These are phyloP conservation scores for Illadopsis cleaveri DNA, from an alignment of 2,113 vertebrate species.

Conservation along the genomic window DNA sequence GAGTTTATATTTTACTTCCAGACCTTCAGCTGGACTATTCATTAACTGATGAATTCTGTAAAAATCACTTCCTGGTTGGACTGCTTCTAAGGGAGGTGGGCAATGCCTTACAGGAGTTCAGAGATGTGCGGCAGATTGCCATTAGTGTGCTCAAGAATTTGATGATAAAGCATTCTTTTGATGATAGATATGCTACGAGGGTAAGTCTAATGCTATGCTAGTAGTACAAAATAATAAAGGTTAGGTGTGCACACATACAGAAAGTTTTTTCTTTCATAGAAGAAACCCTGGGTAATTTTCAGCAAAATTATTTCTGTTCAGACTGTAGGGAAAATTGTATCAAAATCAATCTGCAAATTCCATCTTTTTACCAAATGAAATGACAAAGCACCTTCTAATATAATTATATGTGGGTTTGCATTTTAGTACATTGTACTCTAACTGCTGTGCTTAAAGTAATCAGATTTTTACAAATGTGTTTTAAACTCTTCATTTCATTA, in stretches of 20 bases:
- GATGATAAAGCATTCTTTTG: constrained; percentile 96
- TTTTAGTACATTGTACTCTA: not conserved
- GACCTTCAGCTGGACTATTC: constrained; percentile 96
- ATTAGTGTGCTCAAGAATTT: constrained; percentile 94
- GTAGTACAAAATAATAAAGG: not conserved
- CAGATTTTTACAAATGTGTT: not conserved
- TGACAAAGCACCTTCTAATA: not conserved
- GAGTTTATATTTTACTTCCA: constrained; percentile 63
- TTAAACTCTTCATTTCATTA: not conserved
- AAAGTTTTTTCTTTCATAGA: not conserved
- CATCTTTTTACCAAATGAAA: not conserved
- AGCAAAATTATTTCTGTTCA: not conserved
- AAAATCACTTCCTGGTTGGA: constrained; percentile 96
- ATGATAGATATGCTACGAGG: constrained; percentile 91
- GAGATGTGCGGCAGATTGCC: constrained; percentile 89
- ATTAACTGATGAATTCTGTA: constrained; percentile 96
- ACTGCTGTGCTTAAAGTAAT: not conserved
- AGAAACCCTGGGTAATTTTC: not conserved
- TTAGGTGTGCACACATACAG: not conserved
- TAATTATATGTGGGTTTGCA: not conserved
- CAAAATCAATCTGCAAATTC: not conserved
- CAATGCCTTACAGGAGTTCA: constrained; percentile 89
- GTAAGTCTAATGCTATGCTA: constrained; percentile 64
- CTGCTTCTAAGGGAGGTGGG: constrained; percentile 92
- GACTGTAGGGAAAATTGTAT: not conserved